A percentile compares a stretch with the other conserved stretches of the same genome.
These are phyloP conservation scores for Scaptodrosophila lebanonensis DNA, from an alignment of 1,140 invertebrate species.

Conservation along the genomic window DNA sequence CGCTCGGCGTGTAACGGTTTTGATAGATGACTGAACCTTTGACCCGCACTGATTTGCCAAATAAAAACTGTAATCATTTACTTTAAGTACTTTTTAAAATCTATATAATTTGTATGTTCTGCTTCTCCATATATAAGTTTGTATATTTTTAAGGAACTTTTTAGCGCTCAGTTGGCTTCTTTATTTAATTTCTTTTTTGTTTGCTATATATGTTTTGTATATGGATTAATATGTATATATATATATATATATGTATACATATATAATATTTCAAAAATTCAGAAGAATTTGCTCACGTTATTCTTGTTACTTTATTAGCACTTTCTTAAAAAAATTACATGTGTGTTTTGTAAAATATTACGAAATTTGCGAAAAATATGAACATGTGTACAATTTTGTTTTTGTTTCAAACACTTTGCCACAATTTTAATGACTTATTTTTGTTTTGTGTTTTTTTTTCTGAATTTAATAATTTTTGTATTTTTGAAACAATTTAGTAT, in stretches of 20 bases:
- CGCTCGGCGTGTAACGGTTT: conserved; percentile 17
- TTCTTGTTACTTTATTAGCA: too few species aligned
- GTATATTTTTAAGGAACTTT: conserved; percentile 62
- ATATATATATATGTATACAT: neutral
- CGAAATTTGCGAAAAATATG: conserved; percentile 27
- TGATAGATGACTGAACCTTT: conserved; percentile 33
- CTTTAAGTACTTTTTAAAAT: conserved; percentile 11
- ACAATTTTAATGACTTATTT: conserved; percentile 26
- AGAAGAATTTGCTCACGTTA: too few species aligned
- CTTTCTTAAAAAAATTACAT: neutral
- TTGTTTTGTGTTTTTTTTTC: conserved; percentile 12
- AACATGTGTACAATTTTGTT: conserved; percentile 11
- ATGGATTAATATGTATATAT: too few species aligned
- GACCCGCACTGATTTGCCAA: conserved; percentile 13
- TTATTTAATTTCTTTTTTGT: conserved; percentile 21
- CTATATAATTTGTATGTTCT: conserved; percentile 25
- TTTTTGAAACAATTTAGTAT: conserved; percentile 10
- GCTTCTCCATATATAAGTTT: conserved; percentile 10
- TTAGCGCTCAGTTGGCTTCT: conserved; percentile 49
- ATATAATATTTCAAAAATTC: neutral
- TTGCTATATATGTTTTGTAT: conserved; percentile 18
- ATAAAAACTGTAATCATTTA: too few species aligned
- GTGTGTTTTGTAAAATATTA: too few species aligned
- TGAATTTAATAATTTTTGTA: conserved; percentile 3
- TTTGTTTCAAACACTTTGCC: conserved; percentile 31